These are phyloP conservation scores for Caretta caretta DNA, from an alignment of 2,113 vertebrate genomes.

Conservation along the genomic window DNA sequence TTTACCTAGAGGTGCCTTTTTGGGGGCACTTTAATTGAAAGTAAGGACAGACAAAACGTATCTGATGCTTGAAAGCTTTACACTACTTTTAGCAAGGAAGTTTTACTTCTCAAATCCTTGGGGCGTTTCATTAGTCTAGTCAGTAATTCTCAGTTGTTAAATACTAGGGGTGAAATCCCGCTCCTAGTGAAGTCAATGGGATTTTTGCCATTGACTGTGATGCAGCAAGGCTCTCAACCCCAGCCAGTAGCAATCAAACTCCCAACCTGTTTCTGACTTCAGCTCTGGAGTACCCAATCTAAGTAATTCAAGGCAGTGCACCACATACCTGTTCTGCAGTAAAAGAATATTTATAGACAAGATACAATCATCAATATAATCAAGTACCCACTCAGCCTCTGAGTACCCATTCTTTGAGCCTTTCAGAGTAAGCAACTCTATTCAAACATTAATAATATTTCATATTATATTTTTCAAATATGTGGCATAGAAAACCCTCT, in stretches of 20 bases:
- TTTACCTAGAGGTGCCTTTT: not conserved
- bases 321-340: conserved; percentile 12
- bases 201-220: not conserved
- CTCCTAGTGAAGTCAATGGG: not conserved
- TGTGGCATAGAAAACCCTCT: not conserved
- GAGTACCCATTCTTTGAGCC: conserved; percentile 37
- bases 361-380: conserved; percentile 29
- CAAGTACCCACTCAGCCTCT: conserved; percentile 55
- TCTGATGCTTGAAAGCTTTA: not conserved
- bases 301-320: not conserved
- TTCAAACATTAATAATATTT: conserved; percentile 40
- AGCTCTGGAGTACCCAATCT: conserved; percentile 21
- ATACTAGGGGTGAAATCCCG: not conserved
- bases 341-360: conserved; percentile 37
- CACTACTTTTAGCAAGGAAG: not conserved
- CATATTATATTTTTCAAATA: conserved; percentile 50
- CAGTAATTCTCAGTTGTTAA: conserved; percentile 11
- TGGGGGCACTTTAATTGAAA: conserved; percentile 2
- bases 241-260: not conserved
- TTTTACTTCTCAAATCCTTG: not conserved
- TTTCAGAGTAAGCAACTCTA: conserved; percentile 36
- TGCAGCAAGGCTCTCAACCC: not conserved
- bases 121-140: not conserved
- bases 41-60: not conserved
- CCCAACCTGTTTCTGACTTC: not conserved